Evolutionary conservation across 2,888 invertebrate species (phyloP).

Genomic region (Drosophila cognata): DNA sequence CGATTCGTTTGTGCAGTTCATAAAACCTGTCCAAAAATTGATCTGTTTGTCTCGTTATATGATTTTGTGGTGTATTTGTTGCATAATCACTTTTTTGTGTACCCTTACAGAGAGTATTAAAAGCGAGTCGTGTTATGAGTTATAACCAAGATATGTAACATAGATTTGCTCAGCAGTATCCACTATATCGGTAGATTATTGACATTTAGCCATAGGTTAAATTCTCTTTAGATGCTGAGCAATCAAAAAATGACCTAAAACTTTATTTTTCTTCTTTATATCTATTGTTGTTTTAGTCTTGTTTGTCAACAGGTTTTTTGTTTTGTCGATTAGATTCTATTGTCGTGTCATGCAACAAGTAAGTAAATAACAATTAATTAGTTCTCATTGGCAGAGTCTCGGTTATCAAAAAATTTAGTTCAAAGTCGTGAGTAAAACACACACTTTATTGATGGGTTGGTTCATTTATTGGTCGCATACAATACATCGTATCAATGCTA

Average conservation of each 20-base stretch:
- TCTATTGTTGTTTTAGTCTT: not conserved
- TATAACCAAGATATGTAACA: not conserved
- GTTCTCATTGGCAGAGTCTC: conserved; percentile 20
- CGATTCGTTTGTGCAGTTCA: not conserved
- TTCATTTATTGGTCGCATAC: conserved; percentile 50
- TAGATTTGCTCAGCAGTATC: too few relatives aligned
- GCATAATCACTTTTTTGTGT: not conserved
- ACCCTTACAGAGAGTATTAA: not conserved
- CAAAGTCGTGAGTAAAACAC: conserved; percentile 14
- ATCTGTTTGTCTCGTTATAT: not conserved
- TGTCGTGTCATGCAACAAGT: conserved; percentile 24
- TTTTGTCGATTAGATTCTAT: conserved; percentile 18
- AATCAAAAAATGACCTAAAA: not conserved
- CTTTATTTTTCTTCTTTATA: conserved; percentile 3
- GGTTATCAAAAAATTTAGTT: conserved; percentile 39
- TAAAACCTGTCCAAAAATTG: not conserved
- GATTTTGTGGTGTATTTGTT: not conserved
- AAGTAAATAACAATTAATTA: conserved; percentile 29
- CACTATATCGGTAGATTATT: not conserved
- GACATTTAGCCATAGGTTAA: not conserved
- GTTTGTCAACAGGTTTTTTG: conserved; percentile 2
- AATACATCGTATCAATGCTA: conserved; percentile 9
- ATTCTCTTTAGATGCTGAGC: not conserved
- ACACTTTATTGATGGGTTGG: conserved; percentile 23
- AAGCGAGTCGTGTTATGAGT: not conserved